A percentile compares a stretch with the other conserved stretches of the same genome.
Evolutionary conservation across 1,140 invertebrate species (phyloP).

Genomic region (Temnothorax nylanderi): DNA sequence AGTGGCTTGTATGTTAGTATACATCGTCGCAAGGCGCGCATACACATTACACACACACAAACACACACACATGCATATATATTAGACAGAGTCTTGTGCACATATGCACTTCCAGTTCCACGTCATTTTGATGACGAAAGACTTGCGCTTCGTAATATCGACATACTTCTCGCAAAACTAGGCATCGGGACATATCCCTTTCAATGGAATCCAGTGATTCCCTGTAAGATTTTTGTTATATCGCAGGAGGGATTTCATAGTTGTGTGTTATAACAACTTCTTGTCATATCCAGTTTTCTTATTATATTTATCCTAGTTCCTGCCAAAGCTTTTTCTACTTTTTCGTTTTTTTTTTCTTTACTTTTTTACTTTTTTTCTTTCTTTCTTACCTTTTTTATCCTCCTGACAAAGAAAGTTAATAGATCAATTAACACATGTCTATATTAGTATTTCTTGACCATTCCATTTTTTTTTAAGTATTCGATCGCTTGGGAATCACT

Average conservation of each 20-base stretch:
- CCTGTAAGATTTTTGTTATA: background rate
- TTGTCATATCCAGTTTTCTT: background rate
- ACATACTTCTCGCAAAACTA: background rate
- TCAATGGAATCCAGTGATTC: slow-evolving; percentile 16
- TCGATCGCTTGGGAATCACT: background rate
- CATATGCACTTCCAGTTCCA: slow-evolving; percentile 4
- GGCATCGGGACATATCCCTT: background rate
- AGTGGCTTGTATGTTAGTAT: slow-evolving; percentile 53
- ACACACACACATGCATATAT: background rate
- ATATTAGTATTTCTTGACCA: background rate
- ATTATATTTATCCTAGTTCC: background rate
- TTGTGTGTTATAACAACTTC: background rate
- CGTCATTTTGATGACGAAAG: background rate
- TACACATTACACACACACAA: background rate
- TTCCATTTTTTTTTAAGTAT: background rate
- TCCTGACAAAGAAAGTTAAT: background rate
- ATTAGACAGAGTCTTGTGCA: slow-evolving; percentile 27
- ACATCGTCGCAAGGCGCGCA: slow-evolving; percentile 36
- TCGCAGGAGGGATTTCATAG: background rate
- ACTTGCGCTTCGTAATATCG: slow-evolving; percentile 15
- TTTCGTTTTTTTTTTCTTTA: background rate
- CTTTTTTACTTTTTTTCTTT: background rate
- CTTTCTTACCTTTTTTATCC: background rate
- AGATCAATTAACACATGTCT: background rate
- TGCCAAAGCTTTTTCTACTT: background rate